Base-by-base conservation (phyloP, 2,888 invertebrate species). In the Sepioteuthis lessoniana region DNA sequence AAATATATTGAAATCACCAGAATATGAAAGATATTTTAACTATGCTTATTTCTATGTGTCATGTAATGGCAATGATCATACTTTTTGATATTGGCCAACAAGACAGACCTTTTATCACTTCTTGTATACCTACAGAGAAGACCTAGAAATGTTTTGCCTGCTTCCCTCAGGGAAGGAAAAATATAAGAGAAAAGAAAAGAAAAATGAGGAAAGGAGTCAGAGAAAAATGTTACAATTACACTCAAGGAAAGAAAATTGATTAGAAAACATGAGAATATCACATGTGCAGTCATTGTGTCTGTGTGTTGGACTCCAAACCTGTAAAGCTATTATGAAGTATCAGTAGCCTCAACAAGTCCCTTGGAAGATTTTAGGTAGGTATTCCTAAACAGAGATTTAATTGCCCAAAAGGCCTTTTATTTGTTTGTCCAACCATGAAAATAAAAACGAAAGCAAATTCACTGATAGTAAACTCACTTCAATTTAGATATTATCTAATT, bases 71-170 rank as follows among this genome's bases (percentile, higher is more conserved):
- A 76, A n/a, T 10, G 28, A 76, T 76, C 76, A 76, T 76, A 31
- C 28, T 28, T 28, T 55, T 55, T 21, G 55, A 55, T 55, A 55
- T 76, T 76, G 76, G 31, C n/a, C n/a, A 76, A 76, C 76, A 76
- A 76, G n/a, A 76, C 76, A n/a, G 76, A 76, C n/a, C n/a, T n/a
- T 76, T 76, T 76, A n/a, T 76, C 76, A 76, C n/a, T 31, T 76
- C n/a, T 19, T 76, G n/a, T 25, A 16, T n/a, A 76, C 35, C 76
- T n/a, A 76, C 35, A 35, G n/a, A 76, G n/a, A 35, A 76, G n/a
- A 76, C 76, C 19, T 76, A 0, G 28, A n/a, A 76, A 76, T 76
- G 76, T n/a, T n/a, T 35, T 13, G n/a, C 76, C 35, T 76, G n/a
- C 16, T 76, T 76, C 31, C 76, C 16, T 76, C 16, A 13, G 76